Conservation (phyloP, 92 coral and sea anemone species). For the Palythoa caribaeorum region DNA sequence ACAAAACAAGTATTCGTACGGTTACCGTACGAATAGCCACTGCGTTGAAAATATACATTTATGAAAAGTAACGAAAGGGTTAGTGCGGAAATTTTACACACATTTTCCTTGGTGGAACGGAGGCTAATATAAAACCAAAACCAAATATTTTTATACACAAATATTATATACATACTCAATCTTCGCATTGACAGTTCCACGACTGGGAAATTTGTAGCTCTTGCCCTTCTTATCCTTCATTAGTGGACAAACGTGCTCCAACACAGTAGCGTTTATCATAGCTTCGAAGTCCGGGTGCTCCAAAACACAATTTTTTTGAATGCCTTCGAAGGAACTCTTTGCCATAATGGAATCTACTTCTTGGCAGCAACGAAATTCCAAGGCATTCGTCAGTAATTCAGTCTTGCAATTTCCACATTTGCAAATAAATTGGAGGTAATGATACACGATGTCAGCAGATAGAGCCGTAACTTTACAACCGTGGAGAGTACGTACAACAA, state of each 20-base stretch:
- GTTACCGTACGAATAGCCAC: too few species aligned
- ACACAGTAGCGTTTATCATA: conserved; percentile 44
- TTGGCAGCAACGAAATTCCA: conserved; percentile 55
- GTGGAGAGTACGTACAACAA: too few species aligned
- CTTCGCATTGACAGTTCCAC: background rate
- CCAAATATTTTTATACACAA: too few species aligned
- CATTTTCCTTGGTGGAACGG: too few species aligned
- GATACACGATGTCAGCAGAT: background rate
- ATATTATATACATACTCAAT: too few species aligned
- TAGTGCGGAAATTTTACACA: too few species aligned
- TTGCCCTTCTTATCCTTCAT: conserved; percentile 41
- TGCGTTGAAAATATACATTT: too few species aligned
- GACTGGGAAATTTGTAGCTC: conserved; percentile 34
- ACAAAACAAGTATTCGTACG: too few species aligned
- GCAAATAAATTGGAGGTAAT: background rate
- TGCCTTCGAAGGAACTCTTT: conserved; percentile 19
- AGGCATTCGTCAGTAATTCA: conserved; percentile 26
- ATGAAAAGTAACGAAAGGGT: too few species aligned
- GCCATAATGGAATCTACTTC: conserved; percentile 37
- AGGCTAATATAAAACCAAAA: too few species aligned
- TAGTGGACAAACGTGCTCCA: conserved; percentile 47
- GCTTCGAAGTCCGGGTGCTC: conserved; percentile 49
- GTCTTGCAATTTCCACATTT: conserved; percentile 37
- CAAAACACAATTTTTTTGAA: conserved; percentile 20
- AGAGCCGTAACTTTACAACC: background rate